Percentiles rank a stretch among this genome's conserved stretches.
Evolutionary conservation across 92 coral and sea anemone genomes (phyloP).

Genomic region (Epizoanthus ramosus): DNA sequence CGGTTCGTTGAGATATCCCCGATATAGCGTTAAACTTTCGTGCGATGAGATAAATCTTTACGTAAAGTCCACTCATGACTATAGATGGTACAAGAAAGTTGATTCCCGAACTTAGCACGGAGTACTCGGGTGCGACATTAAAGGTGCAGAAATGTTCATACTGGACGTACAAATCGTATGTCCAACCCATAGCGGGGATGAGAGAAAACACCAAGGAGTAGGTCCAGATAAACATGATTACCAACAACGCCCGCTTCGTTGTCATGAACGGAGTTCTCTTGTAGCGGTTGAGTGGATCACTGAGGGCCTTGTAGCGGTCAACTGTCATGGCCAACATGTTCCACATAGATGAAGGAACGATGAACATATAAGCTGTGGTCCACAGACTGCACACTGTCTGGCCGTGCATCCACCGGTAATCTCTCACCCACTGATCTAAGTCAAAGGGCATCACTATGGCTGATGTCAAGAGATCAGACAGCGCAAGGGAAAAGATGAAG

Average conservation of each 20-base stretch:
- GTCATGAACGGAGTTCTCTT: slow-evolving; percentile 74
- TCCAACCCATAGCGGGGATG: slow-evolving; percentile 92
- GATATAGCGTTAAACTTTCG: not conserved
- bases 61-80: slow-evolving; percentile 72
- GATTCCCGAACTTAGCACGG: slow-evolving; percentile 77
- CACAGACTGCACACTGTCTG: slow-evolving; percentile 70
- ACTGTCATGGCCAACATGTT: slow-evolving; percentile 84
- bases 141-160: slow-evolving; percentile 54
- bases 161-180: slow-evolving; percentile 31
- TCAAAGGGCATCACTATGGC: slow-evolving; percentile 84
- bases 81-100: slow-evolving; percentile 81
- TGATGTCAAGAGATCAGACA: slow-evolving; percentile 86
- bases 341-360: slow-evolving; percentile 90
- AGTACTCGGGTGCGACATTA: slow-evolving; percentile 71
- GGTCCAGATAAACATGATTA: slow-evolving; percentile 67
- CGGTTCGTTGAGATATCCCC: not conserved
- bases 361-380: slow-evolving; percentile 89
- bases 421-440: slow-evolving; percentile 63
- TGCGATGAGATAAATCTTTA: slow-evolving; percentile 66
- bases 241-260: slow-evolving; percentile 61
- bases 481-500: slow-evolving; percentile 80
- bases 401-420: slow-evolving; percentile 74
- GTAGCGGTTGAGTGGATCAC: slow-evolving; percentile 80
- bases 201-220: slow-evolving; percentile 81
- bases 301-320: slow-evolving; percentile 90